A percentile compares a stretch with the other conserved stretches of the same genome.
Conservation (phyloP, 1,140 invertebrate species). For the Rhopalosiphum maidis region DNA sequence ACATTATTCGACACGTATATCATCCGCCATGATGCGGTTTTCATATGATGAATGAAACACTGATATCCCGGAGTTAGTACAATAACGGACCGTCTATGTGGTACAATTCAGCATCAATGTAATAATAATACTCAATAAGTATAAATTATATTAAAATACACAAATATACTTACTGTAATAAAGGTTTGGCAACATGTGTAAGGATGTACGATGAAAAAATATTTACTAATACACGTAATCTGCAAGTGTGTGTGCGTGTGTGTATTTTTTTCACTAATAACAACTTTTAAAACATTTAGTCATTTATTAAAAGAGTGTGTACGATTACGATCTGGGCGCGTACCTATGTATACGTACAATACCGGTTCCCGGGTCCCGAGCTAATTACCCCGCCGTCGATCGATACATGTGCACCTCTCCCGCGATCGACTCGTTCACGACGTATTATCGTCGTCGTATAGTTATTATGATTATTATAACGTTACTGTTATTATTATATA, state of each 20-base stretch:
- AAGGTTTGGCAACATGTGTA: neutral
- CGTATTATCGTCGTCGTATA: neutral
- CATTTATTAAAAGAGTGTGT: constrained; percentile 22
- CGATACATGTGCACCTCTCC: constrained; percentile 15
- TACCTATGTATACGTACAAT: constrained; percentile 16
- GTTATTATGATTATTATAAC: constrained; percentile 18
- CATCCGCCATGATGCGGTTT: neutral
- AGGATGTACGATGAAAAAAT: neutral
- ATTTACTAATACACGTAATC: neutral
- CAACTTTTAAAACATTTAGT: constrained; percentile 35
- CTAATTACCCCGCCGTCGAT: constrained; percentile 37
- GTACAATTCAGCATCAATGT: neutral
- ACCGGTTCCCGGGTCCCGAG: constrained; percentile 34
- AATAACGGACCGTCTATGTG: neutral
- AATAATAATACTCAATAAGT: neutral
- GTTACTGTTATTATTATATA: neutral
- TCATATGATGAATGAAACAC: neutral
- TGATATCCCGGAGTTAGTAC: neutral
- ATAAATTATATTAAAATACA: neutral
- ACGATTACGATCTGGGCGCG: constrained; percentile 39
- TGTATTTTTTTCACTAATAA: neutral
- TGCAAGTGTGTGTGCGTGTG: neutral
- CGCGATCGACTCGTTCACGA: neutral
- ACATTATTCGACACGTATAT: neutral
- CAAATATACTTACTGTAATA: neutral